phyloP scores from a whole-genome alignment of 2,113 vertebrate species.

The Alces alces region DNA sequence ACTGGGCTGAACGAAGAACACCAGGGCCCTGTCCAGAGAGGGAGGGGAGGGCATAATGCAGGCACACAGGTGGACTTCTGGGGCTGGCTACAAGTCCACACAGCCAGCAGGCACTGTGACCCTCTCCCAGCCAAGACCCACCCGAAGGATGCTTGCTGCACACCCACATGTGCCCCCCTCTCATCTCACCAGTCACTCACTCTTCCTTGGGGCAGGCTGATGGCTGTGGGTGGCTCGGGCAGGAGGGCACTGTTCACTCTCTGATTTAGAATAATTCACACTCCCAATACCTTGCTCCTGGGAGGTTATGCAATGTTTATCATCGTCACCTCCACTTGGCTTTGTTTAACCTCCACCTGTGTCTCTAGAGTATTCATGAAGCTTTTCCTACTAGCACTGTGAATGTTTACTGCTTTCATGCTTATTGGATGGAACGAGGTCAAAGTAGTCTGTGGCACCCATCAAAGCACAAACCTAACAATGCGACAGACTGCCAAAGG shows the following conservation, averaged over 20 bases:
- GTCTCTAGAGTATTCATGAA: not conserved
- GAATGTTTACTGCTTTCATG: not conserved
- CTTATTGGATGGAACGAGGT: not conserved
- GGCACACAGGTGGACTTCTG: not conserved
- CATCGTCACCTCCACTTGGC: not conserved
- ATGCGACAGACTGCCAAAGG: not conserved
- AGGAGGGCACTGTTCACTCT: not conserved
- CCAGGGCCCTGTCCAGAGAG: not conserved
- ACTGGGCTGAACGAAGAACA: not conserved
- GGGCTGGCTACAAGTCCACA: not conserved
- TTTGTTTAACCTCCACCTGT: not conserved
- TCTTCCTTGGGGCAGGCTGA: not conserved
- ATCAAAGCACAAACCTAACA: not conserved
- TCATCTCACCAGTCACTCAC: not conserved
- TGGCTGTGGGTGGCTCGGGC: not conserved
- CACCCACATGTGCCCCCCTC: not conserved
- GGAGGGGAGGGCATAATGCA: not conserved
- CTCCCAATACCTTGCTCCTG: not conserved
- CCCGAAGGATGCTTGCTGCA: not conserved
- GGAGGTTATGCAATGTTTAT: not conserved
- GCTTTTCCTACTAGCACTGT: not conserved
- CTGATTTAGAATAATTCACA: not conserved
- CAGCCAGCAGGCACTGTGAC: not conserved
- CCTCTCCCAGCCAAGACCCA: not conserved
- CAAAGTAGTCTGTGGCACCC: not conserved